Evolutionary conservation across 2,113 vertebrate species (phyloP), one percentile per base, ranked within the genome.

Genomic region (Perca flavescens): DNA sequence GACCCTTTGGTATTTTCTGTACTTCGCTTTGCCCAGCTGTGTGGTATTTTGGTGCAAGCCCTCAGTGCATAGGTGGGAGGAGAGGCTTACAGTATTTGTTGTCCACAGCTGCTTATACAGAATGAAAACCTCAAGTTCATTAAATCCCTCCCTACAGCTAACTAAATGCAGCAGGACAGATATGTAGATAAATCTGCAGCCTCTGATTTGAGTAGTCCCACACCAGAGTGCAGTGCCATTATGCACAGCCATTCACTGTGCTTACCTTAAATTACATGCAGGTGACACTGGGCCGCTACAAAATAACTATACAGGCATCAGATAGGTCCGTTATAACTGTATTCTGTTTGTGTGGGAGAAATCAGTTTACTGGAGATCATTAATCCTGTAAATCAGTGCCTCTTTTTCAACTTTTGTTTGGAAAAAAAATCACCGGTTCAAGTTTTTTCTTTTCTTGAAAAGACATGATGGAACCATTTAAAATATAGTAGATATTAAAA

Each of bases 111-210:
- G 34, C 34, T 34, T 34, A 34, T 34, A 34, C 34, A 34, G 34
- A 34, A 34, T 34, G 5, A 34, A 34, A 34, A 34, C 34, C 34
- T 34, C 34, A n/a, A 56, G n/a, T 22, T 56, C 53, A 13, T 56
- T 22, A 56, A 65, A 65, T 65, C 43, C 40, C 63, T 65, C 43
- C 40, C 63, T 65, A 43, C 61, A 63, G n/a, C 63, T n/a, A 25
- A n/a, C 14, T 47, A n/a, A 47, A 65, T 43, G 46, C 63, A 47
- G 43, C 43, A 65, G 40, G 63, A 25, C n/a, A 65, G n/a, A 65
- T 65, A 16, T 66, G 6, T 10, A 28, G 14, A 66, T 66, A 66
- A 47, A 47, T 47, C 63, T 65, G 22, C 40, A 65, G 63, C 63
- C n/a, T 15, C 3, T 19, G 7, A 56, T 47, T 63, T 40, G 19